A percentile compares a stretch with the other conserved stretches of the same genome.
Evolutionary conservation across 92 coral and sea anemone species (phyloP).

Genomic region (Palythoa grandiflora): DNA sequence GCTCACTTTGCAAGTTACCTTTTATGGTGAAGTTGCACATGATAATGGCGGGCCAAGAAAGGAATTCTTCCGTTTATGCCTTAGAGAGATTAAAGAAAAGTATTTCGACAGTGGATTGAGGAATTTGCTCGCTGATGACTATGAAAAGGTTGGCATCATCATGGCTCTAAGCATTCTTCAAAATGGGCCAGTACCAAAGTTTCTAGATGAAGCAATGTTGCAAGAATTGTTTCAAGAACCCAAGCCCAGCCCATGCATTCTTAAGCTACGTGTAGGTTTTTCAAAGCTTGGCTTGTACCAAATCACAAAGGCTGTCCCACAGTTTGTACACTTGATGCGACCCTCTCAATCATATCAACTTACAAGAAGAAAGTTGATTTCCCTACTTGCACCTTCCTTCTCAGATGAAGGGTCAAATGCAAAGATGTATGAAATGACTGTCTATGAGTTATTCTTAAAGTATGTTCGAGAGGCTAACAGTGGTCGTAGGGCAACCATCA

Average conservation of each 20-base stretch:
- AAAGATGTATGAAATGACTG: no score
- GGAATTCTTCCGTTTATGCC: slow-evolving; percentile 61
- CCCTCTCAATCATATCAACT: no score
- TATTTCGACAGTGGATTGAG: slow-evolving; percentile 61
- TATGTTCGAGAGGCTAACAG: no score
- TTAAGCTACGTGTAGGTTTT: no score
- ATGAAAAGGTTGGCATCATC: slow-evolving; percentile 55
- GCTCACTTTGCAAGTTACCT: slow-evolving; percentile 71
- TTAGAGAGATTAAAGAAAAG: slow-evolving; percentile 49
- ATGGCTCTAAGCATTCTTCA: slow-evolving; percentile 75
- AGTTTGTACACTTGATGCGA: no score
- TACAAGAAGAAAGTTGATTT: no score
- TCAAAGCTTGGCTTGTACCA: no score
- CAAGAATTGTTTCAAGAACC: slow-evolving; percentile 59
- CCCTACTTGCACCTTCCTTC: no score
- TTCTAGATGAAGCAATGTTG: slow-evolving; percentile 61
- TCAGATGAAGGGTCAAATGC: no score
- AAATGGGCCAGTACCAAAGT: slow-evolving; percentile 71
- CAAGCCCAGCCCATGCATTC: slow-evolving; percentile 3
- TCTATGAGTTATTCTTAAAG: no score
- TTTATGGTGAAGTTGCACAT: slow-evolving; percentile 69
- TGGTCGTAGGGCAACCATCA: no score
- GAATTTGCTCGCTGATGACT: slow-evolving; percentile 57
- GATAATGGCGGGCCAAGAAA: slow-evolving; percentile 73
- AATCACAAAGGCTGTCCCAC: no score